Evolutionary conservation across 2,888 invertebrate species (phyloP).

Genomic region (Liopterus haemorrhoidalis): DNA sequence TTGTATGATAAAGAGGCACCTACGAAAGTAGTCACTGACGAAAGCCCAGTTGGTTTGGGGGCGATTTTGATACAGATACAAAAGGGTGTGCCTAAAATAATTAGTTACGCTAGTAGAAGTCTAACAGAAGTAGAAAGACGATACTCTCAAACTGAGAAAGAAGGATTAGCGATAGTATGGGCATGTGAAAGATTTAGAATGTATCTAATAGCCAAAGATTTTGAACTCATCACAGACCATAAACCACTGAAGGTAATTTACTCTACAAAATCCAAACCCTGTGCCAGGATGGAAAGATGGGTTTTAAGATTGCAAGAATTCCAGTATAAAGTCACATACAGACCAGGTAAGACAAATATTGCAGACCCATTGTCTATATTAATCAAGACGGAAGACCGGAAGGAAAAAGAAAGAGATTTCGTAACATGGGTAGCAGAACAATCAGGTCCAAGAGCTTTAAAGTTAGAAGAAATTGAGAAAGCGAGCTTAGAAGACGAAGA

Average conservation of each 20-base stretch:
- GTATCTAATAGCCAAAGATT: background rate
- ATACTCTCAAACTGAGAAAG: slow-evolving; percentile 7
- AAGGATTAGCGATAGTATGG: slow-evolving; percentile 6
- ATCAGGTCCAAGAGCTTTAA: background rate
- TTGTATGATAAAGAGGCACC: slow-evolving; percentile 2
- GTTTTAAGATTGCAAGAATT: background rate
- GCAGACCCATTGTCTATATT: slow-evolving; percentile 3
- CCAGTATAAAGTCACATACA: slow-evolving; percentile 4
- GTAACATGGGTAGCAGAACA: background rate
- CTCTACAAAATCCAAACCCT: slow-evolving; percentile 4
- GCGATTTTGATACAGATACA: slow-evolving; percentile 2
- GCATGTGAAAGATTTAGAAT: no score
- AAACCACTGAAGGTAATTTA: background rate
- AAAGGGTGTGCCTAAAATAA: background rate
- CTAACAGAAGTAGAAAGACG: slow-evolving; percentile 1
- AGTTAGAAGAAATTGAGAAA: background rate
- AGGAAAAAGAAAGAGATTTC: background rate
- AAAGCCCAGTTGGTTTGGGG: slow-evolving; percentile 10
- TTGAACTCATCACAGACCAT: slow-evolving; percentile 7
- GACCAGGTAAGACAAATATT: background rate
- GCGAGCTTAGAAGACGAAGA: background rate
- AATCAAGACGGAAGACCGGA: background rate
- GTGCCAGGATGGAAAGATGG: slow-evolving; percentile 7
- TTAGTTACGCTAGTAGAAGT: slow-evolving; percentile 4
- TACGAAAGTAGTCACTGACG: slow-evolving; percentile 4